Conservation (phyloP, 2,113 vertebrate genomes). For the Scatophagus argus region DNA sequence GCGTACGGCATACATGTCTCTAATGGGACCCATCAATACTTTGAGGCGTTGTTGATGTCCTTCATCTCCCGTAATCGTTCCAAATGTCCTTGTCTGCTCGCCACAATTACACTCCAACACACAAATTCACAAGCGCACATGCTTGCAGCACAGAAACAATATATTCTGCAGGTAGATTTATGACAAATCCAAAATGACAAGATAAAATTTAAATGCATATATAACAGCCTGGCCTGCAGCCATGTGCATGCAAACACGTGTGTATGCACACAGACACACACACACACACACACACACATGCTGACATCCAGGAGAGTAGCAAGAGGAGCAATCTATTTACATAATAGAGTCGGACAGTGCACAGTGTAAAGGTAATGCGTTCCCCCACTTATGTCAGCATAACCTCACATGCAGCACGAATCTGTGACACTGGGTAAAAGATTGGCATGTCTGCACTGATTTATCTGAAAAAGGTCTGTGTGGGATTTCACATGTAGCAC, state of each 20-base stretch:
- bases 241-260: neutral
- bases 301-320: conserved; percentile 11
- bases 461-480: conserved; percentile 4
- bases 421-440: conserved; percentile 32
- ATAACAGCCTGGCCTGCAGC: conserved; percentile 4
- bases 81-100: conserved; percentile 58
- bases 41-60: conserved; percentile 54
- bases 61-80: conserved; percentile 49
- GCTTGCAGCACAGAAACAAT: conserved; percentile 14
- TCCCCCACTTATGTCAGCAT: conserved; percentile 59
- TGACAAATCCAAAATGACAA: conserved; percentile 64
- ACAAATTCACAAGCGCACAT: neutral
- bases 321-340: conserved; percentile 52
- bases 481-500: conserved; percentile 13
- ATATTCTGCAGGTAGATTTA: conserved; percentile 59
- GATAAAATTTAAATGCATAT: conserved; percentile 58
- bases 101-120: conserved; percentile 21
- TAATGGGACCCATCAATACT: conserved; percentile 56
- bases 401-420: conserved; percentile 36
- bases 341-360: conserved; percentile 70
- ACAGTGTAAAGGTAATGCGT: conserved; percentile 56
- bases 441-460: conserved; percentile 60
- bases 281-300: neutral
- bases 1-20: conserved; percentile 51
- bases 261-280: too few species aligned